phyloP scores from a whole-genome alignment of 2,113 vertebrate species.

The Bolborhynchus lineola region DNA sequence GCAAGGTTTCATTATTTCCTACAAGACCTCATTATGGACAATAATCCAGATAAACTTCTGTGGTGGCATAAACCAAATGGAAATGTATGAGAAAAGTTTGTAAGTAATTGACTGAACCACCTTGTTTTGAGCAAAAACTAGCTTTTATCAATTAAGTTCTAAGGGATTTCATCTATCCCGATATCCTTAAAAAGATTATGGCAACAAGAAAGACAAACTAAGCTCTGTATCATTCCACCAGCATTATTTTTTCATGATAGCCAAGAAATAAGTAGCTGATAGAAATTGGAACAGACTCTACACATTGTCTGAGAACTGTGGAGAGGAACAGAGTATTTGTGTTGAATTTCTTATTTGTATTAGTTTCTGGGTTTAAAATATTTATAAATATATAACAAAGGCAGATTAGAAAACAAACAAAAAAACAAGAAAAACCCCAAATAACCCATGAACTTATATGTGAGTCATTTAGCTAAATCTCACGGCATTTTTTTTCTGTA shows the following conservation, averaged over 20 bases:
- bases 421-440: not conserved
- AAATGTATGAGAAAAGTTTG: not conserved
- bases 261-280: conserved; percentile 9
- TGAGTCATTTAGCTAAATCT: not conserved
- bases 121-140: not conserved
- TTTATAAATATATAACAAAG: conserved; percentile 1
- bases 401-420: not conserved
- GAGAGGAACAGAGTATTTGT: not conserved
- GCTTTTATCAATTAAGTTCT: not conserved
- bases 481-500: not conserved
- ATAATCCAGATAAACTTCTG: not conserved
- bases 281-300: conserved; percentile 6
- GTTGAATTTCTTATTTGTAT: conserved; percentile 19
- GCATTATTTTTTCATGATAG: conserved; percentile 29
- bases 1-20: not conserved
- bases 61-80: not conserved
- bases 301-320: not conserved
- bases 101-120: conserved; percentile 35
- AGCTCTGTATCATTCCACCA: conserved; percentile 28
- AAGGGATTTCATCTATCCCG: conserved; percentile 19
- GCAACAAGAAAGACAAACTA: conserved; percentile 9
- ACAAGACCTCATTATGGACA: not conserved
- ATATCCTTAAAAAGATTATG: conserved; percentile 33
- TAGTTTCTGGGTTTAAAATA: conserved; percentile 17
- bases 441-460: not conserved